Base-by-base conservation (phyloP, 2,888 invertebrate genomes). In the Pantelozetes paolii region DNA sequence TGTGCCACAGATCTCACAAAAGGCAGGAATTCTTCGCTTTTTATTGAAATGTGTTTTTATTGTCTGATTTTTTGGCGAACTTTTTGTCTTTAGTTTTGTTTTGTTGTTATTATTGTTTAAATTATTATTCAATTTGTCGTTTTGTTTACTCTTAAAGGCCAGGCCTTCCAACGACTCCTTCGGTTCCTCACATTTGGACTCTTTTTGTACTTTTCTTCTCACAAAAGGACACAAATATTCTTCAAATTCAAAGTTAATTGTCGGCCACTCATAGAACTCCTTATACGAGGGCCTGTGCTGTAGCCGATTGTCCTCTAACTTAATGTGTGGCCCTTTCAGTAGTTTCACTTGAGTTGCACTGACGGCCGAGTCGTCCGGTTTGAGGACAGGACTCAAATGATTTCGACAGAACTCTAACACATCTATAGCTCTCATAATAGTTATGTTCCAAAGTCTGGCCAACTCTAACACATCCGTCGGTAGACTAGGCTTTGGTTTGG, bases 1-100 rank as follows among this genome's bases (percentile, higher is more conserved):
- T 36, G 67, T 73, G 30, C 26, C 50, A 69, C 73, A 73, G 20
- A 73, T 73, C 48, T 73, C 73, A 40, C 73, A 73, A 73, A 45
- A 73, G n/a, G 54, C 26, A 5, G 69, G 40, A 50, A 30, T 32
- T 50, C 30, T 69, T 45, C 69, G 45, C 36, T 73, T 73, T 54
- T 36, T 71, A 20, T 11, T 2, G 28, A 64, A 64, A 20, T 36
- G 32, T 20, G 32, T 36, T n/a, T 71, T 71, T 23, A 71, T 42
- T 15, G 26, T 30, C 18, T 48, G 13, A 20, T 69, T 42, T 13
- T 69, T 71, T 20, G 73, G 30, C n/a, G 50, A 50, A 15, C 8
- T 50, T 50, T n/a, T n/a, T 11, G n/a, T n/a, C n/a, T n/a, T n/a
- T n/a, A n/a, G n/a, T n/a, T n/a, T n/a, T n/a, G 40, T 73, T 42